Percentiles rank a stretch among this genome's conserved stretches.
Evolutionary conservation across 2,113 vertebrate genomes (phyloP).

Genomic region (Tringa solitaria): DNA sequence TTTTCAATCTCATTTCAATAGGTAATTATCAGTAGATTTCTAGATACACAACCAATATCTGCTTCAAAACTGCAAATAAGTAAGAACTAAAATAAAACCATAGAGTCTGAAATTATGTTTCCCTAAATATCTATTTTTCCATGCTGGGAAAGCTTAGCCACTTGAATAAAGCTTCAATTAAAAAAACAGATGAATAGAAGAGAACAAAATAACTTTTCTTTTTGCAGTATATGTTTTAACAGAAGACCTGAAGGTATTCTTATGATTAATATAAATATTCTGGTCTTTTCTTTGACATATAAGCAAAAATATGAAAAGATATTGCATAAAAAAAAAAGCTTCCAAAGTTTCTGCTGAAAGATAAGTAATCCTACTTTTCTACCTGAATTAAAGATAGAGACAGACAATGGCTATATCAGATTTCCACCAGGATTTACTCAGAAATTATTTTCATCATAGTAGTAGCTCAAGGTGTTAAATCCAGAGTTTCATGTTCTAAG

Average conservation of each 20-base stretch:
- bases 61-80: neutral
- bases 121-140: neutral
- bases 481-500: neutral
- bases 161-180: neutral
- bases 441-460: neutral
- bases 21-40: neutral
- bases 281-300: rapidly evolving
- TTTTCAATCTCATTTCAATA: neutral
- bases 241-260: neutral
- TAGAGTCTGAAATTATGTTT: neutral
- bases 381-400: neutral
- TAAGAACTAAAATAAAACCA: neutral
- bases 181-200: rapidly evolving
- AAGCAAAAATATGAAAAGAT: neutral
- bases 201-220: neutral
- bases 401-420: neutral
- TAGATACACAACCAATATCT: neutral
- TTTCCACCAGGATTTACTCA: neutral
- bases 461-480: neutral
- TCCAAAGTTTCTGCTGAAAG: neutral
- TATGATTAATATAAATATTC: neutral
- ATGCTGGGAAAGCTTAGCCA: neutral
- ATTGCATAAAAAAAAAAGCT: neutral
- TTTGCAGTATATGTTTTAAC: neutral
- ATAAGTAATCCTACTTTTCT: neutral